Evolutionary conservation across 37 sponge, comb jelly and placozoan genomes (phyloP).

Genomic region (Oopsacas minuta): DNA sequence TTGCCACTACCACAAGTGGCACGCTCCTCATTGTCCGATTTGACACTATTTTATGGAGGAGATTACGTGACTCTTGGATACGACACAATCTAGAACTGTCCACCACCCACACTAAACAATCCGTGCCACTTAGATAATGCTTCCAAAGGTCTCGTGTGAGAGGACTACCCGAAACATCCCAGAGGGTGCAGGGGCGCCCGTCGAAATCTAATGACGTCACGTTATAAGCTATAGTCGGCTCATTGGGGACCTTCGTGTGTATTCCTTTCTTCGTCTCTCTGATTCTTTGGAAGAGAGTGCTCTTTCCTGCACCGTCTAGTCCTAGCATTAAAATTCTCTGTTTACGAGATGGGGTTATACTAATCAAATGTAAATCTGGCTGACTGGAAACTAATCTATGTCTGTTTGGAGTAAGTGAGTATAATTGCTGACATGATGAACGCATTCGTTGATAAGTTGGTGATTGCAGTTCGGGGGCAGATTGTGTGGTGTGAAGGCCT

Average conservation of each 20-base stretch:
- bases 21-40: neutral
- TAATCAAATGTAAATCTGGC: neutral
- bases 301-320: neutral
- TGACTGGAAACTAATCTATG: neutral
- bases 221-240: neutral
- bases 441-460: neutral
- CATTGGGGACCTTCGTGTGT: neutral
- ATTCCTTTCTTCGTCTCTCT: neutral
- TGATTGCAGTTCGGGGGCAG: neutral
- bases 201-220: neutral
- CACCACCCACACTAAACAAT: neutral
- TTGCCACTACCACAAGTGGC: neutral
- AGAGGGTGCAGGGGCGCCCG: neutral
- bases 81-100: neutral
- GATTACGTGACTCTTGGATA: neutral
- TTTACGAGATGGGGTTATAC: neutral
- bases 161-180: neutral
- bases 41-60: neutral
- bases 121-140: conserved; percentile 4
- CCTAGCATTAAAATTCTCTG: neutral
- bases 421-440: neutral
- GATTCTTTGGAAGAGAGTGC: neutral
- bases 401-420: neutral
- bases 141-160: neutral
- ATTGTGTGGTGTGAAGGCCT: neutral